phyloP scores from a whole-genome alignment of 2,888 invertebrate species.

The Timema cristinae region DNA sequence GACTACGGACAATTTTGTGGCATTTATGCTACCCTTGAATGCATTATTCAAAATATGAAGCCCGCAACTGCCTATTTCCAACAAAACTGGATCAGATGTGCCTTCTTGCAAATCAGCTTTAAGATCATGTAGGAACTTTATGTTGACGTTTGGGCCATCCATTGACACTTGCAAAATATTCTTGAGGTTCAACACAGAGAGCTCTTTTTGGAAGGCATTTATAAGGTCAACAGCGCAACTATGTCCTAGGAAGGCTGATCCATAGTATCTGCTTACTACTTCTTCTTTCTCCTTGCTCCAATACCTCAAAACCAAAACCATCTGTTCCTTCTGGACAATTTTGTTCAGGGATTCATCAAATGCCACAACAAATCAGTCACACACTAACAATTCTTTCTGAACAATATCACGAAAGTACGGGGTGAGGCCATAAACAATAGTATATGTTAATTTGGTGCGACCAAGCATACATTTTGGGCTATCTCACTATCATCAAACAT shows the following conservation, averaged over 20 bases:
- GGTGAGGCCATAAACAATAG: too few relatives aligned
- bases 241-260: too few relatives aligned
- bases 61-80: constrained; percentile 1
- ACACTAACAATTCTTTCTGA: not conserved
- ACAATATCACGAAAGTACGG: too few relatives aligned
- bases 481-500: too few relatives aligned
- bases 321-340: constrained; percentile 1
- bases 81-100: not conserved
- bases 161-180: not conserved
- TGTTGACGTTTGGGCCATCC: constrained; percentile 9
- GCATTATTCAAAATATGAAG: constrained; percentile 6
- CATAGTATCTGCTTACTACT: not conserved
- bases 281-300: not conserved
- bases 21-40: not conserved
- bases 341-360: constrained; percentile 11
- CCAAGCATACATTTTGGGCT: too few relatives aligned
- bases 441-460: too few relatives aligned
- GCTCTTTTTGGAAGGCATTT: not conserved
- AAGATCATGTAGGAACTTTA: not conserved
- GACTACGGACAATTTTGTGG: too few relatives aligned
- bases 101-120: constrained; percentile 7
- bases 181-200: not conserved
- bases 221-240: constrained; percentile 6
- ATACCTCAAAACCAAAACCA: not conserved
- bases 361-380: not conserved